Evolutionary conservation across 2,888 invertebrate species (phyloP).

Genomic region (Calameuta filiformis): DNA sequence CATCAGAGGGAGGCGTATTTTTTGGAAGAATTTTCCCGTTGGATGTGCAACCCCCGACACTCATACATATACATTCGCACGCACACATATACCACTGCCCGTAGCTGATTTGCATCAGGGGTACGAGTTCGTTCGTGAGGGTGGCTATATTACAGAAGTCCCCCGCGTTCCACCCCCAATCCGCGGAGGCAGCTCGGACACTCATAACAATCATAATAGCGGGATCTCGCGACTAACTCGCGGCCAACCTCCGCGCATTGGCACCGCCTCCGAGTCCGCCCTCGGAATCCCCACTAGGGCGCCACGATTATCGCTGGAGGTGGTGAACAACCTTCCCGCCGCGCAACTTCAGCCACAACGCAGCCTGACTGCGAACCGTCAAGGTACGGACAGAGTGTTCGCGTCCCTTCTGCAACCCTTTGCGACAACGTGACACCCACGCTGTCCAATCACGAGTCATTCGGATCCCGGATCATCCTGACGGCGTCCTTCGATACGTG

Average conservation of each 20-base stretch:
- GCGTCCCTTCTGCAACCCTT: constrained; percentile 34
- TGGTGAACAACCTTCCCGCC: constrained; percentile 36
- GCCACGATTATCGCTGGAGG: constrained; percentile 28
- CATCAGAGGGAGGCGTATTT: not conserved
- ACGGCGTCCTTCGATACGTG: not conserved
- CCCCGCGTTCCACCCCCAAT: constrained; percentile 43
- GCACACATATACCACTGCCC: constrained; percentile 19
- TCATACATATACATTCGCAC: not conserved
- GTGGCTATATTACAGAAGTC: constrained; percentile 33
- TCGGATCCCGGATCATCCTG: not conserved
- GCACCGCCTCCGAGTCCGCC: constrained; percentile 50
- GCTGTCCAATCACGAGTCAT: constrained; percentile 25
- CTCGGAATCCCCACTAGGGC: constrained; percentile 28
- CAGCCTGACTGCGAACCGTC: constrained; percentile 66
- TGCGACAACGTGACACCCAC: constrained; percentile 54
- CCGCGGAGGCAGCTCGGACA: constrained; percentile 60
- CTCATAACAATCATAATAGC: constrained; percentile 65
- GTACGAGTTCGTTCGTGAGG: constrained; percentile 23
- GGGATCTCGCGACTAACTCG: constrained; percentile 61
- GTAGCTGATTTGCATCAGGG: constrained; percentile 57
- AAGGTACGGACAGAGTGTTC: constrained; percentile 54
- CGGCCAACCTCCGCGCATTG: constrained; percentile 65
- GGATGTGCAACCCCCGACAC: not conserved
- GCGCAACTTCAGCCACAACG: constrained; percentile 57
- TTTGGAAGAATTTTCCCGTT: not conserved